phyloP scores from a whole-genome alignment of 1,140 invertebrate genomes.

The Brachionus rubens region DNA sequence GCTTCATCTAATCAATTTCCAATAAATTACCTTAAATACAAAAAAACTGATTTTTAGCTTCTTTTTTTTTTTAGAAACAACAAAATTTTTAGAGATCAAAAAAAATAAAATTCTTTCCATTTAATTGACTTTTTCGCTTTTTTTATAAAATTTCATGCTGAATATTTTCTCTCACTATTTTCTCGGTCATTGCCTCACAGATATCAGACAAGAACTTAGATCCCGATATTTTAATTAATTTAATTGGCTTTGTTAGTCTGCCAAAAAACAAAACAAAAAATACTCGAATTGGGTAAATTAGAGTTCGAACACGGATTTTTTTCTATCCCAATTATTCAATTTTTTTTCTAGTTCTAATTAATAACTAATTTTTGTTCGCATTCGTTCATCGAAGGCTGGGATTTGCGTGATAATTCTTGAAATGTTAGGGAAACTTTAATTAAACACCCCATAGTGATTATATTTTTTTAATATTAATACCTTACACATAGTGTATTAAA shows the following conservation, averaged over 20 bases:
- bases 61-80: not conserved
- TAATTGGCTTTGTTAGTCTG: constrained; percentile 38
- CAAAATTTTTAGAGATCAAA: too few relatives aligned
- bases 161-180: not conserved
- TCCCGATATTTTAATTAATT: constrained; percentile 21
- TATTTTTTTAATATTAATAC: constrained; percentile 8
- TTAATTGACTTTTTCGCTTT: not conserved
- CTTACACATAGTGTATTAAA: not conserved
- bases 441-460: not conserved
- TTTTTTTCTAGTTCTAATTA: not conserved
- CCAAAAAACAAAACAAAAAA: not conserved
- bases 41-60: not conserved
- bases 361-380: not conserved
- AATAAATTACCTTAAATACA: not conserved
- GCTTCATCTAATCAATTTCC: not conserved
- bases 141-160: too few relatives aligned
- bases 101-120: not conserved
- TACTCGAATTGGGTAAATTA: constrained; percentile 25
- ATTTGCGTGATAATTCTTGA: not conserved
- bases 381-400: not conserved
- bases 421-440: constrained; percentile 38
- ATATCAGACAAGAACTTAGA: not conserved
- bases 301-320: not conserved
- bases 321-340: not conserved
- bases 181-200: constrained; percentile 3